phyloP scores from a whole-genome alignment of 2,797 vertebrate species.

The Anomalospiza imberbis region DNA sequence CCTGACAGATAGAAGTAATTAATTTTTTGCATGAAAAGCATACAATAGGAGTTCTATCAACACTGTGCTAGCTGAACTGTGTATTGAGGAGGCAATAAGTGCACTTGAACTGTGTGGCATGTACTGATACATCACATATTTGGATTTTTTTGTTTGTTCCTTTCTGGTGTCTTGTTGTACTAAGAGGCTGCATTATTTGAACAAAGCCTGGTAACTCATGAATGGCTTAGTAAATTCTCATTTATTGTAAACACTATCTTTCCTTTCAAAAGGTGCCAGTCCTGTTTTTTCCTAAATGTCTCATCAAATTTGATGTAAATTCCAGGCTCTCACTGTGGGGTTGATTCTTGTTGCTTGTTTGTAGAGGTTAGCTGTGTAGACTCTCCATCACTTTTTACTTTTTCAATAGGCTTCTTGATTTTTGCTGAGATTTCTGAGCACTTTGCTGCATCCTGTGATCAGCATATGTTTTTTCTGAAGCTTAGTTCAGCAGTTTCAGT shows the following conservation, averaged over 20 bases:
- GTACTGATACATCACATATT: neutral
- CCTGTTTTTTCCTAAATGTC: neutral
- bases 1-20: slow-evolving; percentile 37
- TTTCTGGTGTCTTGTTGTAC: neutral
- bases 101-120: neutral
- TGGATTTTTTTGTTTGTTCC: neutral
- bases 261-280: neutral
- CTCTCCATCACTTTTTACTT: neutral
- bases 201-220: neutral
- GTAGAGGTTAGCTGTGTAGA: neutral
- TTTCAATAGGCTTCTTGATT: neutral
- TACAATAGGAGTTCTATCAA: neutral
- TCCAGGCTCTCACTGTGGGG: neutral
- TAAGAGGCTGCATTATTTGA: neutral
- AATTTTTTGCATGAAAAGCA: slow-evolving; percentile 1
- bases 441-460: neutral
- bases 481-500: neutral
- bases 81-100: neutral
- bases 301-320: neutral
- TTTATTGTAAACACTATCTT: neutral
- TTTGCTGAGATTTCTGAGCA: neutral
- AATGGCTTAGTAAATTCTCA: neutral
- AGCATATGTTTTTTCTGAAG: neutral
- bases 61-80: neutral
- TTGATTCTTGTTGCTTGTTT: neutral